Evolutionary conservation across 2,113 vertebrate genomes (phyloP).

Genomic region (Sterrhoptilus dennistouni): DNA sequence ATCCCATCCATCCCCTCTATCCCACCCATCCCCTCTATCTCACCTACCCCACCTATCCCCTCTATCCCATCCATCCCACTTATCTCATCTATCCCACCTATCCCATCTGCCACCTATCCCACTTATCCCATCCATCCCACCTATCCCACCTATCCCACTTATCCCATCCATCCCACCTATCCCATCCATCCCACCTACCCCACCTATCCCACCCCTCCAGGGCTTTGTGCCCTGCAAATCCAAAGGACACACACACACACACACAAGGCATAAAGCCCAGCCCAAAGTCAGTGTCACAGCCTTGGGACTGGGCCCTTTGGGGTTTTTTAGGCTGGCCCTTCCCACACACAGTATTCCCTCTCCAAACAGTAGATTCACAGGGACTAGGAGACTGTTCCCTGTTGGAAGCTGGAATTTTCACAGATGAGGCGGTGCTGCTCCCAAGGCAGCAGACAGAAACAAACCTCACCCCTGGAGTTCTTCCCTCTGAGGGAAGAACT

Average conservation of each 20-base stretch:
- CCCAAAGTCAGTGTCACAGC: accelerated
- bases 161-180: neutral
- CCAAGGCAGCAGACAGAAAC: neutral
- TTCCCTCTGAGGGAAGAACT: neutral
- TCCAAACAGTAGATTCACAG: accelerated
- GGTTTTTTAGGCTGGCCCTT: too few relatives aligned
- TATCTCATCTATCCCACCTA: too few relatives aligned
- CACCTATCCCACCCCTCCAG: accelerated
- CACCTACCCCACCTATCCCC: neutral
- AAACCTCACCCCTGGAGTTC: accelerated
- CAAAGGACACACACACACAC: accelerated
- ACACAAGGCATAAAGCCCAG: accelerated
- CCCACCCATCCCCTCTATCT: neutral
- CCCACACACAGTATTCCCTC: accelerated
- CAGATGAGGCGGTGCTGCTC: accelerated
- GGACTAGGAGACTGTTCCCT: neutral
- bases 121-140: neutral
- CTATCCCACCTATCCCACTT: neutral
- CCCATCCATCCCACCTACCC: too few relatives aligned
- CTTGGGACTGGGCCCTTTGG: accelerated
- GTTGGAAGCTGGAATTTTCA: neutral
- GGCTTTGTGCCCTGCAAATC: accelerated
- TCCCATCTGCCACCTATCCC: neutral
- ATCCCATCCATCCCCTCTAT: neutral
- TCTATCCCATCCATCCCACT: neutral